Evolutionary conservation across 2,888 invertebrate genomes (phyloP), one percentile per base, ranked within the genome.

Genomic region (Catocala nupta): DNA sequence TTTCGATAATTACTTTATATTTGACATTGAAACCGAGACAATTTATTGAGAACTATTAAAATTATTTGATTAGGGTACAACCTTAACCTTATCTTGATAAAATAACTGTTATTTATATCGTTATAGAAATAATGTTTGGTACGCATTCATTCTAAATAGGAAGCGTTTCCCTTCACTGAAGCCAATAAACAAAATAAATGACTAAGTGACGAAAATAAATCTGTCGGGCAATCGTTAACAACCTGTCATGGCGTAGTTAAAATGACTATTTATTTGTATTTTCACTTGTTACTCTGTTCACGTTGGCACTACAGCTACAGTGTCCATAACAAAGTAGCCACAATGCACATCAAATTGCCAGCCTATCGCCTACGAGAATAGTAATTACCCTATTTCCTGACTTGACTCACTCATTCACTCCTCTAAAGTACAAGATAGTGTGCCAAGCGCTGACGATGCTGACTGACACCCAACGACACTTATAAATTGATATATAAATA

Each of bases 11-110:
- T 48, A 34, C 45, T 71, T 69, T 63, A 42, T 50, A 54, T 55
- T 58, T 62, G 65, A 63, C 69, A 72, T 69, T 75, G 69, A 67
- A 65, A 45, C 49, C 34, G 47, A 60, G 65, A 48, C 16, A 34
- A 12, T 58, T 59, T 33, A 12, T n/a, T 59, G 13, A 55, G 12
- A 47, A 5, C 13, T 44, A 11, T 34, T 51, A 25, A 49, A 54
- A 42, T 60, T 51, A 59, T 16, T 34, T 44, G 33, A 58, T 54
- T 65, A 43, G 54, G 54, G 61, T 59, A 43, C 45, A 39, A 47
- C 47, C 16, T 47, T 13, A 47, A 47, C 47, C 47, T 47, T 47
- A 47, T 16, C 47, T 47, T 16, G 16, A 45, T 55, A 45, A 54
- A 25, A 34, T 51, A n/a, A 55, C 47, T 55, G 44, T 55, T 55